Evolutionary conservation across 2,888 invertebrate genomes (phyloP), one percentile per base, ranked within the genome.

Genomic region (Hermaeophaga mercurialis): DNA sequence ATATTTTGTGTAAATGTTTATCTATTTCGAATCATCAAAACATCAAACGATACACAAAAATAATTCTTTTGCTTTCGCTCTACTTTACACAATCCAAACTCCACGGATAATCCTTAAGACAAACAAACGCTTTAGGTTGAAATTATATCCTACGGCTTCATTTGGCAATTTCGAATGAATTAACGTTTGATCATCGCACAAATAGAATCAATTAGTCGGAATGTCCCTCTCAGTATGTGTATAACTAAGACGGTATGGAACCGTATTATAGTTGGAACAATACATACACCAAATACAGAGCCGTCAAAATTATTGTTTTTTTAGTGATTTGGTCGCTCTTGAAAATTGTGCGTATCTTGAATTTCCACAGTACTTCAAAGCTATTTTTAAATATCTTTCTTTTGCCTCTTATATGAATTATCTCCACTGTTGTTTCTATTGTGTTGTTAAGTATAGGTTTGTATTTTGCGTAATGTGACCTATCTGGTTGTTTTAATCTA

Each of bases 1-100:
- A 76, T 75, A 68, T 73, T 67, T 70, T 73, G 68, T 64, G 73
- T 75, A 72, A 77, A 77, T 77, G 75, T 77, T 77, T 75, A 71
- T 72, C 68, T 69, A 71, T 65, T 66, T 58, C 56, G 63, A 67
- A 66, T 70, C 70, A 59, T 63, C 64, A 63, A 65, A 66, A 52
- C 70, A 61, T 63, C 64, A 64, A 65, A 66, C 46, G 55, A 46
- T 19, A 46, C 44, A 36, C 47, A 59, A 73, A 73, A 71, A 71
- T 70, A 66, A 65, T 65, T 67, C 65, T 67, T 69, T 72, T 73
- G 74, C 71, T 70, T 72, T 70, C 70, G 67, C 66, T 66, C 59
- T 54, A 58, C 45, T 46, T 53, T 63, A 61, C 57, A 50, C 59
- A 65, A 62, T 59, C 65, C 58, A 69, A 70, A 66, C 69, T 65